Base-by-base conservation (phyloP, 2,797 vertebrate genomes). In the Eurystomus glaucurus region DNA sequence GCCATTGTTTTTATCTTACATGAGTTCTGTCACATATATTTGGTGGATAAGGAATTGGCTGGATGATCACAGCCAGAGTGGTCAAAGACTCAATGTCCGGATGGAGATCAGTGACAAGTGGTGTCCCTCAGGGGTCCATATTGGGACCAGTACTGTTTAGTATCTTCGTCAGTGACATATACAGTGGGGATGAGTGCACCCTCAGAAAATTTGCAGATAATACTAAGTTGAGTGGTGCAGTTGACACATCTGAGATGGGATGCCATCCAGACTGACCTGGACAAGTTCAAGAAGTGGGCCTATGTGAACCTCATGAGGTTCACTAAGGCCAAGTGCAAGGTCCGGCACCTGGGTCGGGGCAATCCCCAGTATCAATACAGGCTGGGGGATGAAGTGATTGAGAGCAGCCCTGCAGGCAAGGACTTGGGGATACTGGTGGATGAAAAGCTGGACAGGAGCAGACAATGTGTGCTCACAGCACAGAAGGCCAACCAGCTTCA, bases 221-320 rank as follows among this genome's bases (percentile, higher is more conserved):
- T 50, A 54, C 25, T 31, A 84, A 60, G 35, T 16, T 18, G 9
- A 58, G 6, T 17, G 14, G 16, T 29, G 12, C 8, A 1, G 25
- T 0, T 58, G 14, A 55, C 52, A 58, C 2, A 4, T 2, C 0
- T 21, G 46, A 89, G 14, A 48, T 3, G 1, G 35, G 26, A 82
- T 31, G n/a, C 3, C 80, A 61, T 25, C 14, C 66, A 85, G 31
- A 77, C 11, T 18, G 20, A 72, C 15, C 33, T 28, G 20, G 43
- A 62, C 31, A 77, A 68, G 31, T 22, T 48, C 22, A 11, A 46
- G 45, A 46, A 46, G 45, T 46, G 45, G 19, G 19, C 10, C 45
- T 20, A 46, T 20, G 45, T 46, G 17, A 46, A 46, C 17, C 45
- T 46, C 45, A 46, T 46, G 45, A 46, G 45, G 45, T 46, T 46